Percentiles rank a stretch among this genome's conserved stretches.
Conservation (phyloP, 2,113 vertebrate genomes). For the Oreocharis arfaki region DNA sequence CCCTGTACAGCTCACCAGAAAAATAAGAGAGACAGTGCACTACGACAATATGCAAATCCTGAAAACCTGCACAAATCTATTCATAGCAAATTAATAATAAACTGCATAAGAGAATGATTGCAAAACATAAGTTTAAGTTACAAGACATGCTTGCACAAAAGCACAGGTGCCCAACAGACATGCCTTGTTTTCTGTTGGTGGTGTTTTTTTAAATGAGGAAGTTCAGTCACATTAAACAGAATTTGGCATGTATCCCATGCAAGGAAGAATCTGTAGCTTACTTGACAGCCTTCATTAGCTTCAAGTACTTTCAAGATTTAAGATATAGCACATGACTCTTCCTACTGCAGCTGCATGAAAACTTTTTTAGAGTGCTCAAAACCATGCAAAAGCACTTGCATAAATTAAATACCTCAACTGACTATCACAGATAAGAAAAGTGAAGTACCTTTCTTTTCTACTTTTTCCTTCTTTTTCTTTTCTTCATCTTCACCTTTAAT, state of each 20-base stretch:
- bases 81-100: not conserved
- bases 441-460: slow-evolving; percentile 87
- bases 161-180: not conserved
- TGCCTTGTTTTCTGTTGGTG: not conserved
- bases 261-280: not conserved
- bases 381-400: not conserved
- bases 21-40: not conserved
- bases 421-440: not conserved
- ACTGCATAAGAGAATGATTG: not conserved
- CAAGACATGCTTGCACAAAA: not conserved
- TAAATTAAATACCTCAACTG: not conserved
- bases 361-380: not conserved
- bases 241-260: not conserved
- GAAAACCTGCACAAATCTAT: not conserved
- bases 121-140: not conserved
- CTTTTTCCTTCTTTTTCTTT: slow-evolving; percentile 85
- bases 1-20: not conserved
- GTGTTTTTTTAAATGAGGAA: not conserved
- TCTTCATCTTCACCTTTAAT: slow-evolving; percentile 72
- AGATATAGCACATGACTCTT: not conserved
- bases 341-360: not conserved
- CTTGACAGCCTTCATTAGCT: not conserved
- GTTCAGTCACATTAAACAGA: not conserved
- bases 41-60: not conserved
- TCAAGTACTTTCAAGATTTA: not conserved